phyloP scores from a whole-genome alignment of 2,113 vertebrate genomes.

The Lamprotornis superbus region DNA sequence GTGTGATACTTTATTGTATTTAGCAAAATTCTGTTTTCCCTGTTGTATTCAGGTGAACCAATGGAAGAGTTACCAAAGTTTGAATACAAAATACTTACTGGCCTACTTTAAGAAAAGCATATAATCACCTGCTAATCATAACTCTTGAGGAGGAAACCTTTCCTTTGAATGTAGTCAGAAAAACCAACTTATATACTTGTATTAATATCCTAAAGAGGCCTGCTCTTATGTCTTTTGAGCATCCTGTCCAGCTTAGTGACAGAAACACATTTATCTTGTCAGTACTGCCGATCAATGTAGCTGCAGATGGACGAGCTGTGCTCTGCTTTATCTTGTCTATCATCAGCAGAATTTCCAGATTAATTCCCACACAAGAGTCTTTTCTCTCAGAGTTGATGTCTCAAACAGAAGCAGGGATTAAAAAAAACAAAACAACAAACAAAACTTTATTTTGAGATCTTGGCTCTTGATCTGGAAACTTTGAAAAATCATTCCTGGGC shows the following conservation, averaged over 20 bases:
- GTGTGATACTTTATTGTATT: background rate
- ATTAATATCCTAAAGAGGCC: background rate
- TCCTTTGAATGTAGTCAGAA: background rate
- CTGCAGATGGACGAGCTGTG: background rate
- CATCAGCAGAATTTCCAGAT: conserved; percentile 24
- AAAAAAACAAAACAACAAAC: too few species aligned
- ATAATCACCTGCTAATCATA: background rate
- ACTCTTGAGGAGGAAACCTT: background rate
- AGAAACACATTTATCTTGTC: conserved; percentile 16
- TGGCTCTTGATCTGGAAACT: background rate
- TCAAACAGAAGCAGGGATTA: background rate
- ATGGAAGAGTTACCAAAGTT: background rate
- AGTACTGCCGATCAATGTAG: background rate
- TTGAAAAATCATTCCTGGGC: background rate
- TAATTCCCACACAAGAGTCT: background rate
- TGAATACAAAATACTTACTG: background rate
- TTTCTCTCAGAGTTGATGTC: background rate
- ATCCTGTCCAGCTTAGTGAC: background rate
- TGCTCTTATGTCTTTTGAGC: background rate
- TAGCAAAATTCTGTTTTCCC: background rate
- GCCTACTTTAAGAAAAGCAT: background rate
- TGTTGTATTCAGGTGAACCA: background rate
- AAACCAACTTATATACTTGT: background rate
- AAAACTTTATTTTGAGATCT: background rate
- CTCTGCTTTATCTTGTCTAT: background rate